Base-by-base conservation (phyloP, 1,140 invertebrate species). In the Galendromus occidentalis region DNA sequence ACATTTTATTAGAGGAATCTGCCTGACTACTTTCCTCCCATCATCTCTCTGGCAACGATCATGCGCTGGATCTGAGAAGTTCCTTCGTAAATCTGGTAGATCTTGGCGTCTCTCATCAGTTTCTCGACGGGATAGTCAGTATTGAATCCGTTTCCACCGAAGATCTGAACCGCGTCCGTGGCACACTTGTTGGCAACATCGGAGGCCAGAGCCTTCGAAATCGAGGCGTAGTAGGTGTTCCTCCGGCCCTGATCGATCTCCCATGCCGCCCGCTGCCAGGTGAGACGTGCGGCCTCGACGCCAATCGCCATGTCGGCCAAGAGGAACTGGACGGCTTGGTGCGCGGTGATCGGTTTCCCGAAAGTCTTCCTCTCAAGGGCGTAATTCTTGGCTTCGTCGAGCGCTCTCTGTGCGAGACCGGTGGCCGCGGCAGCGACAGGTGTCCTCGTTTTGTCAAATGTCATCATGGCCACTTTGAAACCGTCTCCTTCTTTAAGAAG, bases 61-160 rank as follows among this genome's bases (percentile, higher is more conserved):
- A 97, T 74, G 70, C 91, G 81, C 76, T 98, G 95, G 71, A 98
- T 96, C 77, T 98, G 92, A 0, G 90, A 82, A 7, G 93, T 98
- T 51, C 94, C 94, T 79, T 98, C 94, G 72, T 98, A 98, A 68
- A 98, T 98, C 78, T 96, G 91, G 76, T 86, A 97, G 72, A 98
- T 98, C 78, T 98, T 98, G 7, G 94, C 93, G 80, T 98, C 95
- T 68, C 94, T 81, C 91, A 98, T 97, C n/a, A 98, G 79, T 75
- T 98, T 98, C 75, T 98, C 95, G 0, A 95, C 94, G 0, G 95
- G 94, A 78, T 98, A 98, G 67, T 98, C 94, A 47, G 81, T 84
- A 76, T 98, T 98, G 77, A 94, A 98, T n/a, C 94, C 93, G 76
- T 90, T 91, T 44, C 94, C 94, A 64, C 94, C 94, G 77, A 96